Evolutionary conservation across 2,113 vertebrate genomes (phyloP).

Genomic region (Crotophaga sulcirostris): DNA sequence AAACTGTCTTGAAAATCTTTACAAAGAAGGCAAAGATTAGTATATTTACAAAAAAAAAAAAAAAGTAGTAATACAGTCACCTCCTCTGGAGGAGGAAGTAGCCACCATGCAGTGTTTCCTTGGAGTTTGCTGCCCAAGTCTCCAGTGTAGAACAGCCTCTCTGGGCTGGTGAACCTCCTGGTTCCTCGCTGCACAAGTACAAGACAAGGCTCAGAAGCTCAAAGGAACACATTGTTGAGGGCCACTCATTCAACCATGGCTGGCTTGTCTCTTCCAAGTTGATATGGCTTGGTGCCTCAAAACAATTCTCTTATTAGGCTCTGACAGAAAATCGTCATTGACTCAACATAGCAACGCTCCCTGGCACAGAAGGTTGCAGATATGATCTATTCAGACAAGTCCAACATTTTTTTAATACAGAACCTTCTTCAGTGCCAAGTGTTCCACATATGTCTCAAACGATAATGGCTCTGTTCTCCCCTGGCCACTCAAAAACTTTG

Average conservation of each 20-base stretch:
- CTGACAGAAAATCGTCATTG: conserved; percentile 24
- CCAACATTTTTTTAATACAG: conserved; percentile 38
- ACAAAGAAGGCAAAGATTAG: neutral
- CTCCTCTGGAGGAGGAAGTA: neutral
- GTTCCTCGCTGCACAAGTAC: neutral
- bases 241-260: neutral
- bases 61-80: neutral
- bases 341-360: neutral
- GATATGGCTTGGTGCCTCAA: conserved; percentile 40
- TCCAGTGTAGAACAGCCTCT: neutral
- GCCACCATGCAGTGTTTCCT: neutral
- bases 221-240: conserved; percentile 37
- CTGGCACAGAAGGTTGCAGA: conserved; percentile 51
- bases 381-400: conserved; percentile 42
- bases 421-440: neutral
- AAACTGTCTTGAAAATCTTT: neutral
- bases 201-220: conserved; percentile 24
- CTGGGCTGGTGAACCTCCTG: neutral
- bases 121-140: neutral
- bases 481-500: neutral
- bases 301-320: conserved; percentile 49
- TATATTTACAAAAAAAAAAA: neutral
- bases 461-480: neutral
- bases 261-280: conserved; percentile 52
- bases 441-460: neutral